Percentiles rank a stretch among this genome's conserved stretches.
Conservation (phyloP, 1,140 invertebrate genomes). For the Platyscapa corneri region DNA sequence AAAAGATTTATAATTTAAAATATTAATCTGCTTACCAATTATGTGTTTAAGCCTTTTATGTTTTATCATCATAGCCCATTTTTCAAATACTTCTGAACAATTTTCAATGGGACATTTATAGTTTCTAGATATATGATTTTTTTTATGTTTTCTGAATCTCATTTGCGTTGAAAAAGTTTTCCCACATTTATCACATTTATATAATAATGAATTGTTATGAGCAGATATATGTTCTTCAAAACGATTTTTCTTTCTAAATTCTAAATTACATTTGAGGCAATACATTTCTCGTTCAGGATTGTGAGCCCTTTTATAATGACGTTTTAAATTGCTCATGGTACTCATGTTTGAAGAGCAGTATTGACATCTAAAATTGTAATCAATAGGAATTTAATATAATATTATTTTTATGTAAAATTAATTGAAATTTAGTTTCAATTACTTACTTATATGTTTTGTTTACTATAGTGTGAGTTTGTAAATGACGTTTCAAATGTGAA, state of each 20-base stretch:
- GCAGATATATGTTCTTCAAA: constrained; percentile 42
- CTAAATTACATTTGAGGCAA: constrained; percentile 40
- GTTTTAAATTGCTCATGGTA: constrained; percentile 50
- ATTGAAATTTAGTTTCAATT: not conserved
- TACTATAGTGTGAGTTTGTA: constrained; percentile 24
- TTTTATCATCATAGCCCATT: constrained; percentile 34
- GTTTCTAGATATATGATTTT: constrained; percentile 28
- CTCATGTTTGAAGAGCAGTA: constrained; percentile 36
- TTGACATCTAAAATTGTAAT: constrained; percentile 42
- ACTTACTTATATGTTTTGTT: constrained; percentile 42
- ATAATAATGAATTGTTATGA: constrained; percentile 31
- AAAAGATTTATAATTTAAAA: not conserved
- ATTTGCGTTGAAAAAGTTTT: constrained; percentile 7
- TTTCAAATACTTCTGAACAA: constrained; percentile 49
- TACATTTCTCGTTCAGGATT: constrained; percentile 13
- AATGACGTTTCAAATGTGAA: constrained; percentile 50
- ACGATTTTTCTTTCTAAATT: constrained; percentile 49
- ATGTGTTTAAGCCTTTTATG: constrained; percentile 36
- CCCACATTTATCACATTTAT: constrained; percentile 44
- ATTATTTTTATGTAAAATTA: not conserved
- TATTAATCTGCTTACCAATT: constrained; percentile 35
- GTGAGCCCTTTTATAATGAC: constrained; percentile 49
- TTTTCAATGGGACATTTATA: constrained; percentile 35
- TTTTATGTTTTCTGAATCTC: constrained; percentile 28
- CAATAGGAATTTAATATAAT: not conserved